Conservation (phyloP, 2,797 vertebrate genomes). For the Florisuga fusca region DNA sequence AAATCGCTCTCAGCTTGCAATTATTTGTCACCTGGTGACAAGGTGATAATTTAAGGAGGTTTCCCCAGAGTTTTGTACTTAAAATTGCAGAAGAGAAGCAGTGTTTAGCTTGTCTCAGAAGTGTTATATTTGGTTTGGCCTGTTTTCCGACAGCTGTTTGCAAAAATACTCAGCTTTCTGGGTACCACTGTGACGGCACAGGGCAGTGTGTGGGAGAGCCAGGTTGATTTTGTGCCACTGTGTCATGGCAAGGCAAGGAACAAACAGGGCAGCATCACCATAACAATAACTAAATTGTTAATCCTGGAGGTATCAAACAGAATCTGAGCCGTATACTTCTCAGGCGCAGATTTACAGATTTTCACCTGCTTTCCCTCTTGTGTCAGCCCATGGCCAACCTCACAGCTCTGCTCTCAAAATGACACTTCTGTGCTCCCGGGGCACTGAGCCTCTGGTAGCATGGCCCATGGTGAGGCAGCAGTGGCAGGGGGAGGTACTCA, state of each 20-base stretch:
- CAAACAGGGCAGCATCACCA: neutral
- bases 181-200: neutral
- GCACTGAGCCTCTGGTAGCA: neutral
- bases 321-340: neutral
- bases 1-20: neutral
- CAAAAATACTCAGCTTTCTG: neutral
- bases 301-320: neutral
- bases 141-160: neutral
- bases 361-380: fast-evolving
- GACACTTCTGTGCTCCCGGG: neutral
- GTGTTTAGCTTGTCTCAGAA: neutral
- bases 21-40: neutral
- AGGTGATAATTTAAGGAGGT: neutral
- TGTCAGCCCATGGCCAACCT: neutral
- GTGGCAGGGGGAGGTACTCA: fast-evolving
- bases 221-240: neutral
- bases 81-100: neutral
- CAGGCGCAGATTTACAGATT: neutral
- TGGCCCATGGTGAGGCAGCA: neutral
- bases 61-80: neutral
- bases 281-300: neutral
- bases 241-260: neutral
- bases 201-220: neutral
- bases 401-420: neutral
- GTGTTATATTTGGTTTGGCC: neutral